Conservation (phyloP, 2,888 invertebrate species). For the Hirtodrosophila alboralis region DNA sequence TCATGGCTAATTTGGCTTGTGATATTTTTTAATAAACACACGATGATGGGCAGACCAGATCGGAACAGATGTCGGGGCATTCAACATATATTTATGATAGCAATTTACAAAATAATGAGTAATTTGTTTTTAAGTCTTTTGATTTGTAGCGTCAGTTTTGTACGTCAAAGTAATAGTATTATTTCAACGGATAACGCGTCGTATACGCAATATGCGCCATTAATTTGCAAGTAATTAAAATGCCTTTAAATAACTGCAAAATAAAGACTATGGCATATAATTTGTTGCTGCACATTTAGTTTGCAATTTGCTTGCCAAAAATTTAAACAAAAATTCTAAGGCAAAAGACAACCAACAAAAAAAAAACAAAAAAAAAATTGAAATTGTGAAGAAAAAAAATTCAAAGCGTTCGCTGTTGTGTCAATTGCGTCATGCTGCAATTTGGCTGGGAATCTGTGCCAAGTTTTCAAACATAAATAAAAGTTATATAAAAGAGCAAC, state of each 20-base stretch:
- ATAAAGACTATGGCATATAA: constrained; percentile 39
- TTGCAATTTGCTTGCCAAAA: constrained; percentile 59
- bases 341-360: constrained; percentile 3
- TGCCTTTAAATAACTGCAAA: constrained; percentile 58
- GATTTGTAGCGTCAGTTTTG: constrained; percentile 29
- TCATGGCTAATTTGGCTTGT: constrained; percentile 46
- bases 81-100: constrained; percentile 52
- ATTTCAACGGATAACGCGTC: constrained; percentile 39
- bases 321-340: constrained; percentile 35
- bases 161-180: constrained; percentile 41
- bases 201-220: constrained; percentile 69
- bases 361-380: background rate
- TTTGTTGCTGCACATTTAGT: constrained; percentile 52
- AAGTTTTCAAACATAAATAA: constrained; percentile 81
- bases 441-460: constrained; percentile 72
- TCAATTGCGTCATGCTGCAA: constrained; percentile 78
- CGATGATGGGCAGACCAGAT: constrained; percentile 5
- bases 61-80: constrained; percentile 18
- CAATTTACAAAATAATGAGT: constrained; percentile 47
- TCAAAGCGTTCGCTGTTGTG: constrained; percentile 57
- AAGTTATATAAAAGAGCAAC: constrained; percentile 68
- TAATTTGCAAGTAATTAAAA: constrained; percentile 75
- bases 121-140: constrained; percentile 55
- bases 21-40: constrained; percentile 44
- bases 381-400: constrained; percentile 18